Percentiles rank a stretch among this genome's conserved stretches.
These are phyloP conservation scores for Pardosa pseudoannulata DNA, from an alignment of 2,888 invertebrate genomes.

Conservation along the genomic window DNA sequence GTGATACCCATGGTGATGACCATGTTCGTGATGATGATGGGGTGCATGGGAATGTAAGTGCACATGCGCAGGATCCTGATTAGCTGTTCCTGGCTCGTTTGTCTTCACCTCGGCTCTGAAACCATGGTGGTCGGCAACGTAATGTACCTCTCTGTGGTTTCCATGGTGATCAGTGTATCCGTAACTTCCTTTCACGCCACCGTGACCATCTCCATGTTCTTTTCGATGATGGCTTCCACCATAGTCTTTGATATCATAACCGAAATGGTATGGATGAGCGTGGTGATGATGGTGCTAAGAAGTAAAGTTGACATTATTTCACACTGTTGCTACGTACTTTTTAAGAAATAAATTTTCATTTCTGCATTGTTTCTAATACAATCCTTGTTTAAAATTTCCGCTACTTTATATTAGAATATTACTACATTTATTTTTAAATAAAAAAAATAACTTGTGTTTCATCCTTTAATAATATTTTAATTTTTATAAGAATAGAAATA, in stretches of 20 bases:
- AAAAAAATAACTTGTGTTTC: no score
- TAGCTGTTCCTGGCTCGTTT: conserved; percentile 51
- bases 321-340: no score
- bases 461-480: no score
- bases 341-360: no score
- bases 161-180: conserved; percentile 48
- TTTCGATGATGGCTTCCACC: conserved; percentile 31
- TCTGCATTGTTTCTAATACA: no score
- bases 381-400: no score
- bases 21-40: not conserved
- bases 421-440: no score
- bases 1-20: not conserved
- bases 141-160: conserved; percentile 42
- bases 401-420: no score
- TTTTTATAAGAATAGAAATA: no score
- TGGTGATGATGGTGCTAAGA: conserved; percentile 21
- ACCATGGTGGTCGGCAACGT: conserved; percentile 42
- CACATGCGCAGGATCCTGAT: conserved; percentile 49
- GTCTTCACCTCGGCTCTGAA: conserved; percentile 51
- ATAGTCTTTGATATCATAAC: conserved; percentile 41
- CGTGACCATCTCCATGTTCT: conserved; percentile 35
- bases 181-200: conserved; percentile 45
- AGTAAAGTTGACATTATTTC: no score
- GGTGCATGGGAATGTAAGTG: conserved; percentile 28
- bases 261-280: conserved; percentile 47